phyloP scores from a whole-genome alignment of 2,113 vertebrate genomes.

The Baryphthengus martii region DNA sequence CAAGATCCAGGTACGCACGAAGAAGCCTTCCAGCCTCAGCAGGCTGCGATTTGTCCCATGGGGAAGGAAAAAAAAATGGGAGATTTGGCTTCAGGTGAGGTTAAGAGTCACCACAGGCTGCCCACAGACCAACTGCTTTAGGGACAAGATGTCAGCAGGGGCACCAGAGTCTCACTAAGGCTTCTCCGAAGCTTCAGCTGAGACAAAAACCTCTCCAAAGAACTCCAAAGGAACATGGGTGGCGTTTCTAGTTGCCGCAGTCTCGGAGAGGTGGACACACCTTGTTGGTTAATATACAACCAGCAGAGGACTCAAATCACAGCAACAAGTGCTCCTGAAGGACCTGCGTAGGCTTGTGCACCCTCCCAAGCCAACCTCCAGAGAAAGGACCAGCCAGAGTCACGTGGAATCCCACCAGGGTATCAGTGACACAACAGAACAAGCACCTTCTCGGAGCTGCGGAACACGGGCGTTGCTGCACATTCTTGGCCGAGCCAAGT shows the following conservation, averaged over 20 bases:
- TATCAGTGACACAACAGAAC: neutral
- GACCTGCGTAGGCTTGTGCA: accelerated
- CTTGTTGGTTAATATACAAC: neutral
- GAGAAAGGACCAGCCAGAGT: neutral
- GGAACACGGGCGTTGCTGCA: neutral
- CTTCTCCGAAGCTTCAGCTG: neutral
- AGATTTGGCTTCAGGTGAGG: neutral
- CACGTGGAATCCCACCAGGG: accelerated
- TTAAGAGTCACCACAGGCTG: neutral
- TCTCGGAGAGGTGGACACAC: neutral
- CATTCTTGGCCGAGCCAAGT: neutral
- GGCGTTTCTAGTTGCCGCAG: neutral
- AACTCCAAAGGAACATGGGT: accelerated
- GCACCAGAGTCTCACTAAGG: neutral
- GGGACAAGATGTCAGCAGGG: neutral
- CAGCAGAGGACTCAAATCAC: neutral
- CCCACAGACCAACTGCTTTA: neutral
- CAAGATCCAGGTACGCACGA: neutral
- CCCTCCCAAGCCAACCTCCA: neutral
- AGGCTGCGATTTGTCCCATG: neutral
- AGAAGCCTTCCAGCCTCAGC: neutral
- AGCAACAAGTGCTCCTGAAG: neutral
- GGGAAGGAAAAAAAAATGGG: neutral
- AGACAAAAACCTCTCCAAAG: neutral
- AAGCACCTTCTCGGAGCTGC: neutral